A percentile compares a stretch with the other conserved stretches of the same genome.
phyloP scores from a whole-genome alignment of 30 jellyfish, hydroid and myxozoan species.

The Pelagia noctiluca region DNA sequence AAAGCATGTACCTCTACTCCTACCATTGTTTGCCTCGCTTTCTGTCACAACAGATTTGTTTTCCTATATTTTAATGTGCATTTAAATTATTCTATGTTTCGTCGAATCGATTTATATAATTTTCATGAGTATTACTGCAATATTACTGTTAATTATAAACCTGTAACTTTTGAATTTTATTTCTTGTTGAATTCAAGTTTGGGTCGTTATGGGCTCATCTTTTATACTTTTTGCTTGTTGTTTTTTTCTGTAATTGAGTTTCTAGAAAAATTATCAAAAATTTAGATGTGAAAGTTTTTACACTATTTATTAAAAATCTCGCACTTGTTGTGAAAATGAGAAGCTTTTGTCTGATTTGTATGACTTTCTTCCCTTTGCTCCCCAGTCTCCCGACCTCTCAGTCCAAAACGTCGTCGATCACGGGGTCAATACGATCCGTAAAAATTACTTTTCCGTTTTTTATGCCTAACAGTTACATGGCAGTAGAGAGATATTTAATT shows the following conservation, averaged over 20 bases:
- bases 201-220: slow-evolving; percentile 70
- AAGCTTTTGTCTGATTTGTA: too few species aligned
- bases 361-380: too few species aligned
- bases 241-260: slow-evolving; percentile 75
- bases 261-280: slow-evolving; percentile 43
- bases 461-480: too few species aligned
- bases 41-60: too few species aligned
- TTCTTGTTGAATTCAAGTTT: slow-evolving; percentile 56
- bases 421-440: too few species aligned
- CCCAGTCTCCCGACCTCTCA: too few species aligned
- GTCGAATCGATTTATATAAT: background rate
- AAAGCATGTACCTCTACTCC: too few species aligned
- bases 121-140: background rate
- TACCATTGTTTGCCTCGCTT: too few species aligned
- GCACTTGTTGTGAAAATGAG: slow-evolving; percentile 70
- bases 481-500: too few species aligned
- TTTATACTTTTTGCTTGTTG: slow-evolving; percentile 64
- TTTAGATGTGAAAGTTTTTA: slow-evolving; percentile 54
- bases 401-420: too few species aligned
- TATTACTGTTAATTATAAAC: background rate
- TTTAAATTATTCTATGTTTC: background rate
- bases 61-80: too few species aligned
- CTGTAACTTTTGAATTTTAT: slow-evolving; percentile 16
- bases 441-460: too few species aligned
- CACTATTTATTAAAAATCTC: slow-evolving; percentile 75